Conservation (phyloP, 2,888 invertebrate genomes). For the Proisotoma minuta region DNA sequence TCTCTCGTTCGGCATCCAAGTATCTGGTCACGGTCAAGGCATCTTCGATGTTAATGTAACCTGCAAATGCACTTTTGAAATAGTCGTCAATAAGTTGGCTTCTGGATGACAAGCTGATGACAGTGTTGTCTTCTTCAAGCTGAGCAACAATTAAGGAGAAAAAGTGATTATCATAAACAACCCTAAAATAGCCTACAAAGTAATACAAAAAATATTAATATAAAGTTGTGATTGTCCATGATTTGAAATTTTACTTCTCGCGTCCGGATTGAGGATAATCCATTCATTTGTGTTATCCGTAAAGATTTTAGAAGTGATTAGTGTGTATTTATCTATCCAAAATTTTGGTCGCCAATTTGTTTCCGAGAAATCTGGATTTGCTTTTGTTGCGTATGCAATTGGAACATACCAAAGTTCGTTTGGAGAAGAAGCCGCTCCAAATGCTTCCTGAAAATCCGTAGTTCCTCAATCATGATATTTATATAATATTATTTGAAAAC, state of each 20-base stretch:
- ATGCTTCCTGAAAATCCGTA: no score
- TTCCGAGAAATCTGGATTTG: background rate
- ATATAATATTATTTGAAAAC: no score
- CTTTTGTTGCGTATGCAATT: background rate
- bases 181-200: background rate
- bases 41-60: background rate
- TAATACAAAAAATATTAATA: background rate
- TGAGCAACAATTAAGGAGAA: constrained; percentile 11
- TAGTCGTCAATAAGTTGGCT: constrained; percentile 30
- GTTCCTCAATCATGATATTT: no score
- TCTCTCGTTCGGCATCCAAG: constrained; percentile 26
- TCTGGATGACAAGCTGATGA: constrained; percentile 11
- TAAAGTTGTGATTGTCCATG: background rate
- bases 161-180: background rate
- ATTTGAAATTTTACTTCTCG: constrained; percentile 14
- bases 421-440: no score
- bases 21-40: constrained; percentile 10
- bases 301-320: background rate
- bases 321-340: constrained; percentile 13
- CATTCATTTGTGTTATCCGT: constrained; percentile 15
- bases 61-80: constrained; percentile 12
- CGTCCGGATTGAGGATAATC: constrained; percentile 21
- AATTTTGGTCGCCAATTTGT: constrained; percentile 5
- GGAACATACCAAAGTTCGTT: constrained; percentile 6
- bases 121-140: constrained; percentile 14